phyloP scores from a whole-genome alignment of 2,888 invertebrate genomes.

The Plebejus melissa region DNA sequence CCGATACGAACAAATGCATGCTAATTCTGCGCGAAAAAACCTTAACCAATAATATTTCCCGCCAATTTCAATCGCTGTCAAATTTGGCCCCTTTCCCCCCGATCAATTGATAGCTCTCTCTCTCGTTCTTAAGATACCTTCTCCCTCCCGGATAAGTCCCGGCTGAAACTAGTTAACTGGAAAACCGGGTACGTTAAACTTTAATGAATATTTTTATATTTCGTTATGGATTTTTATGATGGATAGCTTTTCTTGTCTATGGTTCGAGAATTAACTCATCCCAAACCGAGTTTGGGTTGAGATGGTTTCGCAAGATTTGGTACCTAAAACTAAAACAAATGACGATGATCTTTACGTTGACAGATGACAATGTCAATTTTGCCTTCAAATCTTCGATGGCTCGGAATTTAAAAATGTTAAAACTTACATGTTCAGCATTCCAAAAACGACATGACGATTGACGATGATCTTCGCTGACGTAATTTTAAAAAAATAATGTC shows the following conservation, averaged over 20 bases:
- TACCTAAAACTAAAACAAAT: neutral
- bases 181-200: slow-evolving; percentile 49
- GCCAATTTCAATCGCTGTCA: slow-evolving; percentile 79
- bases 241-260: neutral
- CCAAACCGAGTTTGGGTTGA: neutral
- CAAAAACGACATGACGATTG: neutral
- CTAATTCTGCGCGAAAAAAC: slow-evolving; percentile 51
- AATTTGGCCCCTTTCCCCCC: slow-evolving; percentile 68
- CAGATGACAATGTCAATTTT: neutral
- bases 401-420: neutral
- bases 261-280: neutral
- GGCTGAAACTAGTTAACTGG: slow-evolving; percentile 54
- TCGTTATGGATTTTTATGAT: slow-evolving; percentile 24
- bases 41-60: slow-evolving; percentile 73
- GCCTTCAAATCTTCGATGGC: neutral
- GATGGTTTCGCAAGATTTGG: neutral
- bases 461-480: neutral
- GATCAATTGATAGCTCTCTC: slow-evolving; percentile 79
- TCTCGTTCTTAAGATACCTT: slow-evolving; percentile 71
- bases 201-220: slow-evolving; percentile 32
- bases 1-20: slow-evolving; percentile 42
- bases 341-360: neutral
- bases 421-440: neutral
- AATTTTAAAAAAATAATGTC: neutral
- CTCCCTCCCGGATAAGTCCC: slow-evolving; percentile 72